Evolutionary conservation across 2,113 vertebrate genomes (phyloP).

Genomic region (Xenopus laevis): DNA sequence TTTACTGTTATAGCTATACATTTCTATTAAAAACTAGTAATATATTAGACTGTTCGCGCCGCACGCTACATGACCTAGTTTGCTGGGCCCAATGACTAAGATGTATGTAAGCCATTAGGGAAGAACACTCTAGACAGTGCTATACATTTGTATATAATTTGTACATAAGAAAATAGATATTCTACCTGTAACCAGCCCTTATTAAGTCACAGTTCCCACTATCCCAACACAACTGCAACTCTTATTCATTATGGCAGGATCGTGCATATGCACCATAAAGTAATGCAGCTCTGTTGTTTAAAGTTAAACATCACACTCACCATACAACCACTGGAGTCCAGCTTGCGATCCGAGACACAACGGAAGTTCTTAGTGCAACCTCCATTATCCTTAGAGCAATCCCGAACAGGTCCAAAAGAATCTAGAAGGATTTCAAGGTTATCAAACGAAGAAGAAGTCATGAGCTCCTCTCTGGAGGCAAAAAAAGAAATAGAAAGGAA

Average conservation of each 20-base stretch:
- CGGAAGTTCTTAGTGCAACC: slow-evolving; percentile 97
- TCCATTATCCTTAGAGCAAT: slow-evolving; percentile 92
- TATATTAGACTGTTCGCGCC: too few species aligned
- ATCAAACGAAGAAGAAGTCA: slow-evolving; percentile 97
- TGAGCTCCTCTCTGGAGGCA: slow-evolving; percentile 86
- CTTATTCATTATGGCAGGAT: too few species aligned
- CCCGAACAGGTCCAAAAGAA: slow-evolving; percentile 91
- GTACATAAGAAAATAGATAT: neutral
- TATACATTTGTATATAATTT: neutral
- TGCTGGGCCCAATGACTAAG: slow-evolving; percentile 32
- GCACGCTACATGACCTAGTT: slow-evolving; percentile 28
- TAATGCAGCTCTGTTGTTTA: too few species aligned
- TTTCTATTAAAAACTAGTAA: too few species aligned
- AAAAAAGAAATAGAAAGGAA: slow-evolving; percentile 7
- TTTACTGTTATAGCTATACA: too few species aligned
- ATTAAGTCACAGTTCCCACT: too few species aligned
- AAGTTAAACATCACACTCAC: slow-evolving; percentile 64
- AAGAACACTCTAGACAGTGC: too few species aligned
- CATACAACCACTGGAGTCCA: slow-evolving; percentile 93
- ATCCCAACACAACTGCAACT: too few species aligned
- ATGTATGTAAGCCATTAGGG: slow-evolving; percentile 37
- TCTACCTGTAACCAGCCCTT: too few species aligned
- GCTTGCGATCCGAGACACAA: slow-evolving; percentile 91
- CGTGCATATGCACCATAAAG: too few species aligned
- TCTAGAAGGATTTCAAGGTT: slow-evolving; percentile 94